Percentiles rank a stretch among this genome's conserved stretches.
These are phyloP conservation scores for Wasmannia auropunctata DNA, from an alignment of 1,140 invertebrate species.

Conservation along the genomic window DNA sequence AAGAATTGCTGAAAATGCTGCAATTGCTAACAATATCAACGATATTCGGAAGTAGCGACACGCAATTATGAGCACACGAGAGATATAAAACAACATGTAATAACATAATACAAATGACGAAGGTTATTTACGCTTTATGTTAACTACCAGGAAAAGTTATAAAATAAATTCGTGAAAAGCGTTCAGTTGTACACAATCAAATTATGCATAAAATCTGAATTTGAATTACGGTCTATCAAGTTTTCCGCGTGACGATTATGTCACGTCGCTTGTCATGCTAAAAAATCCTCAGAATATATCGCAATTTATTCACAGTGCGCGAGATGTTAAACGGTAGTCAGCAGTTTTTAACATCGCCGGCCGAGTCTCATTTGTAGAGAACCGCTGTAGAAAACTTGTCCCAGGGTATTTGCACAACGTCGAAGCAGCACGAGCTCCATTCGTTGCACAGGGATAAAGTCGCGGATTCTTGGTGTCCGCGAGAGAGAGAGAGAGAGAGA, in stretches of 20 bases:
- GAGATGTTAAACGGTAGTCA: background rate
- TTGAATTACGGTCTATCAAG: background rate
- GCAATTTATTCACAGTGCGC: background rate
- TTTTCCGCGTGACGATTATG: background rate
- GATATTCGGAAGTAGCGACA: background rate
- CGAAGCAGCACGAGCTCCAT: background rate
- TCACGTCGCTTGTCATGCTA: background rate
- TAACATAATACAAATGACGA: background rate
- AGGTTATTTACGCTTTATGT: background rate
- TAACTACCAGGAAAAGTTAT: background rate
- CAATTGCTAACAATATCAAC: conserved; percentile 3
- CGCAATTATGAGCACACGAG: background rate
- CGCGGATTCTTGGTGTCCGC: conserved; percentile 2
- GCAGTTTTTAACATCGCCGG: conserved; percentile 21
- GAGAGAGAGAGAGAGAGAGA: background rate
- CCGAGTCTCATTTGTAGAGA: background rate
- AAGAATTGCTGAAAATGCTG: conserved; percentile 29
- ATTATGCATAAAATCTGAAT: background rate
- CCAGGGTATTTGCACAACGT: background rate
- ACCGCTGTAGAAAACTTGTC: conserved; percentile 15
- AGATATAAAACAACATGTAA: conserved; percentile 1
- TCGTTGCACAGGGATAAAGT: conserved; percentile 20
- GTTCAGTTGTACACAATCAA: background rate
- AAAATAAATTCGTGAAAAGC: background rate
- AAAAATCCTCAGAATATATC: background rate